Percentiles rank a stretch among this genome's conserved stretches.
Conservation (phyloP, 2,113 vertebrate species). For the Piprites chloris region DNA sequence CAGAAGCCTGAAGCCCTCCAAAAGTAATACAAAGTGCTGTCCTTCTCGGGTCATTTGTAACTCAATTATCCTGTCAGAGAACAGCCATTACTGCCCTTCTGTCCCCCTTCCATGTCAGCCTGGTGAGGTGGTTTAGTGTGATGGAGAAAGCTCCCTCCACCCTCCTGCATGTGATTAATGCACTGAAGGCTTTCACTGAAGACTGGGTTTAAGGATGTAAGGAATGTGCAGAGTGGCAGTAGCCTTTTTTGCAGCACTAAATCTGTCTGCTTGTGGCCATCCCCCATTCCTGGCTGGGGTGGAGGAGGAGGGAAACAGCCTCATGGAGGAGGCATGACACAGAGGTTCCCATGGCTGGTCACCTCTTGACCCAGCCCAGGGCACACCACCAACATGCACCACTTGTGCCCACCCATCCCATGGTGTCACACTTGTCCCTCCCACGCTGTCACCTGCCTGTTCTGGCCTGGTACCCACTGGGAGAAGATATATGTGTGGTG, state of each 20-base stretch:
- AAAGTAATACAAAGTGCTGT: neutral
- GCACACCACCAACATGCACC: neutral
- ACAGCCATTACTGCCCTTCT: neutral
- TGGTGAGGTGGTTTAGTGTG: neutral
- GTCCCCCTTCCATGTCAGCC: neutral
- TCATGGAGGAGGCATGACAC: neutral
- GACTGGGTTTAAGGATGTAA: neutral
- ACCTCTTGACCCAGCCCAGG: neutral
- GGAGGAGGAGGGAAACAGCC: neutral
- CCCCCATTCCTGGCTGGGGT: neutral
- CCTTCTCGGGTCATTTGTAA: neutral
- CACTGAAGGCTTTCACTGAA: neutral
- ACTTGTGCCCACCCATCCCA: neutral
- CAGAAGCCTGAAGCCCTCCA: neutral
- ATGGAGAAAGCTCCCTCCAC: neutral
- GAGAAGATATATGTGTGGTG: neutral
- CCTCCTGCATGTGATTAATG: neutral
- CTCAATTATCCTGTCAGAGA: neutral
- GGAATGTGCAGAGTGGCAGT: neutral
- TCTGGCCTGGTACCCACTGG: accelerated
- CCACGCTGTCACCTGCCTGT: neutral
- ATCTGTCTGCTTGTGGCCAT: neutral
- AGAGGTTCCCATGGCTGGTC: neutral
- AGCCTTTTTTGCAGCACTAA: neutral
- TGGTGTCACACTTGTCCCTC: neutral